Percentiles rank a stretch among this genome's conserved stretches.
Conservation (phyloP, 2,113 vertebrate genomes). For the Cyanoderma ruficeps region DNA sequence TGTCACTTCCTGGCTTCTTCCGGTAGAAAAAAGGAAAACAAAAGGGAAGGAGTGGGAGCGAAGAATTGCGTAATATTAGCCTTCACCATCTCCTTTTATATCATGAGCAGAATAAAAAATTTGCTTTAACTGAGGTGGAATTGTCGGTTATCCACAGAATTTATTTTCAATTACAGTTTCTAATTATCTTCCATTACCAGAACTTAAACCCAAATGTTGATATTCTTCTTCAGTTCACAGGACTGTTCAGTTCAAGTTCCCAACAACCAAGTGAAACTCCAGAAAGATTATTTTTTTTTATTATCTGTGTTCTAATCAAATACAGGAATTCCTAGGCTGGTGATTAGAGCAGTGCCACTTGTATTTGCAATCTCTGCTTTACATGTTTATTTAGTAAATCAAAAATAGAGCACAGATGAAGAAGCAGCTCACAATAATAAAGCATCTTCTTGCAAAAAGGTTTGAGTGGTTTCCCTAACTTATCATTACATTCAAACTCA, state of each 20-base stretch:
- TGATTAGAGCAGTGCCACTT: background rate
- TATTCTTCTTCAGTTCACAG: background rate
- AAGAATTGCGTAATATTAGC: background rate
- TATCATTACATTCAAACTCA: constrained; percentile 16
- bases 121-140: background rate
- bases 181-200: background rate
- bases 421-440: background rate
- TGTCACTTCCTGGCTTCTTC: background rate
- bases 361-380: background rate
- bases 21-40: background rate
- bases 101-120: background rate
- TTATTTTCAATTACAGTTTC: background rate
- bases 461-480: constrained; percentile 26
- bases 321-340: background rate
- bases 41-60: background rate
- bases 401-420: background rate
- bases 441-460: background rate
- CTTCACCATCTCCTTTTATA: background rate
- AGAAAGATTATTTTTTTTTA: background rate
- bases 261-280: background rate
- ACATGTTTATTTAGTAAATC: background rate
- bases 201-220: background rate
- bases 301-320: background rate
- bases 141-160: background rate
- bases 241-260: background rate